Percentiles rank a stretch among this genome's conserved stretches.
Evolutionary conservation across 2,113 vertebrate genomes (phyloP).

Genomic region (Rhinopomastus cyanomelas): DNA sequence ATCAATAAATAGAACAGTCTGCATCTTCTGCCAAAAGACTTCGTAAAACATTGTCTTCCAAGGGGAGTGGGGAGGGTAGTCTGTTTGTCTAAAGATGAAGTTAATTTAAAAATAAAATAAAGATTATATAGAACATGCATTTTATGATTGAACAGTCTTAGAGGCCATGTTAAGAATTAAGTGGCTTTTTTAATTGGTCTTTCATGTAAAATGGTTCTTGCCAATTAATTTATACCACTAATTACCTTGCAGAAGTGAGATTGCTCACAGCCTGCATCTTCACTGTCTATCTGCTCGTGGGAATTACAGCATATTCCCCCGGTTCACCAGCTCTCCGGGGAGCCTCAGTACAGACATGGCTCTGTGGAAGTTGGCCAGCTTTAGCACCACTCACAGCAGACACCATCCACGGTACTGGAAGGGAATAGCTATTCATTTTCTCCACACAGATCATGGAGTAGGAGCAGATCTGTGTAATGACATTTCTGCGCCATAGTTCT

Average conservation of each 20-base stretch:
- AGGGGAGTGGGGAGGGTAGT: neutral
- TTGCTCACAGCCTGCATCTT: neutral
- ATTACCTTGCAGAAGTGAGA: neutral
- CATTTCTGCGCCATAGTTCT: neutral
- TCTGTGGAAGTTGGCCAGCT: neutral
- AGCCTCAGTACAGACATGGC: accelerated
- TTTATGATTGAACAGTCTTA: neutral
- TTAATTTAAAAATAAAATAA: neutral
- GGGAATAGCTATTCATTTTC: neutral
- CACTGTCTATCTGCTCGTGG: neutral
- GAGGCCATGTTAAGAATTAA: neutral
- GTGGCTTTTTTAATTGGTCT: neutral
- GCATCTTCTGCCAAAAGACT: conserved; percentile 46
- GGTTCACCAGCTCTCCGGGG: conserved; percentile 7
- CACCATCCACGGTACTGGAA: neutral
- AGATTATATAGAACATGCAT: neutral
- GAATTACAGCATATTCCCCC: neutral
- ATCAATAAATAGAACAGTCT: conserved; percentile 34
- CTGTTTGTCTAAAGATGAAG: neutral
- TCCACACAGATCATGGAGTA: neutral
- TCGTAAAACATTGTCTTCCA: neutral
- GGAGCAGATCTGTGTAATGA: neutral
- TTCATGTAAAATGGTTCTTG: neutral
- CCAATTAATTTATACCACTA: neutral
- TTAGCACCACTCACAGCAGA: neutral